These are phyloP conservation scores for Corythaixoides concolor DNA, from an alignment of 2,113 vertebrate species.

Conservation along the genomic window DNA sequence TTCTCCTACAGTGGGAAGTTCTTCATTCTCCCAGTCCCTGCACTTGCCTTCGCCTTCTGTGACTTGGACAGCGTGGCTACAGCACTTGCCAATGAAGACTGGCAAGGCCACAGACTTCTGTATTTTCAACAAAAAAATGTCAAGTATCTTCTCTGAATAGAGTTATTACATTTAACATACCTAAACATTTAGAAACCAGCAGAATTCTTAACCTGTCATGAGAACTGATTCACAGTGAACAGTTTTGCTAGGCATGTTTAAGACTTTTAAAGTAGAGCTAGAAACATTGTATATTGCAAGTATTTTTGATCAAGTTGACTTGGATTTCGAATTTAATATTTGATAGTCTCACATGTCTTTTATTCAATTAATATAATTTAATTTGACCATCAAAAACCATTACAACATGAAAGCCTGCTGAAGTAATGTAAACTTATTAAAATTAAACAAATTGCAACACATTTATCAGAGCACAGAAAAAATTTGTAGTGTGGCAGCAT, in stretches of 20 bases:
- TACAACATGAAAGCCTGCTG: background rate
- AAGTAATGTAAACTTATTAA: background rate
- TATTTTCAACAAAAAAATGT: background rate
- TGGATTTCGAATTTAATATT: background rate
- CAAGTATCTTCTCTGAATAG: background rate
- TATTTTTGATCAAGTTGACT: background rate
- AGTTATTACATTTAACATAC: background rate
- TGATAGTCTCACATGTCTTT: background rate
- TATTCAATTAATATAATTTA: background rate
- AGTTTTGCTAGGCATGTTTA: background rate
- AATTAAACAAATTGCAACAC: background rate
- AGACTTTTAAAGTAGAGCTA: background rate
- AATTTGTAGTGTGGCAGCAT: background rate
- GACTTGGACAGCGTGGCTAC: too few relatives aligned
- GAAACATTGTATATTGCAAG: background rate
- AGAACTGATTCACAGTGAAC: background rate
- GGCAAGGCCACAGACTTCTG: background rate
- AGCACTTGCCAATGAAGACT: too few relatives aligned
- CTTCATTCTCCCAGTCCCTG: too few relatives aligned
- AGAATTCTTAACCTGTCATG: background rate
- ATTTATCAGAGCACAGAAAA: background rate
- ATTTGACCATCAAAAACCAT: background rate
- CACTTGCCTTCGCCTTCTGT: too few relatives aligned
- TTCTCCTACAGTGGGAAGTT: too few relatives aligned
- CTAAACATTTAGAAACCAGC: background rate